Conservation (phyloP, 2,113 vertebrate genomes). For the Daphoenositta chrysoptera region DNA sequence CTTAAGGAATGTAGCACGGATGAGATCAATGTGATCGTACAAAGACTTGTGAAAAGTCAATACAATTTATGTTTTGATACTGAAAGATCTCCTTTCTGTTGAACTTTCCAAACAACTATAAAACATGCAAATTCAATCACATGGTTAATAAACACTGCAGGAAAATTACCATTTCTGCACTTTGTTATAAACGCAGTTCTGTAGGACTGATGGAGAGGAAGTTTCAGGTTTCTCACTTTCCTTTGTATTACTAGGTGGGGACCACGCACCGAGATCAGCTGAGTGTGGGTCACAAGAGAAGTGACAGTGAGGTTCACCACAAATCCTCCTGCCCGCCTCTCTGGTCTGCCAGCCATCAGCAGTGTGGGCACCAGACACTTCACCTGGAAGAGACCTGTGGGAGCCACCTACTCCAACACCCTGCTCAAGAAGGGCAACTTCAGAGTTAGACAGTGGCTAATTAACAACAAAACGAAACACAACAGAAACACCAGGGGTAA, state of each 20-base stretch:
- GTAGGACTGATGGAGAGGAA: background rate
- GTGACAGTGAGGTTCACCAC: background rate
- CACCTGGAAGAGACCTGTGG: background rate
- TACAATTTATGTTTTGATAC: background rate
- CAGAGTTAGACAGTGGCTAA: background rate
- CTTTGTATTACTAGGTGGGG: background rate
- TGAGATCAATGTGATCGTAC: background rate
- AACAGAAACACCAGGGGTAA: background rate
- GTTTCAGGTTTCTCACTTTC: slow-evolving; percentile 33
- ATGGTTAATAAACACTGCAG: background rate
- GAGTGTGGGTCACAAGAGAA: background rate
- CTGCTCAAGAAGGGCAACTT: background rate
- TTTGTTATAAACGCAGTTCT: background rate
- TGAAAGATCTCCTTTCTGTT: background rate
- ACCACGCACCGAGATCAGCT: background rate
- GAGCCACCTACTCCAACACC: background rate
- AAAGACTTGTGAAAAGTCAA: background rate
- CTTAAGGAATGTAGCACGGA: background rate
- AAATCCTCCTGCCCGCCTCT: background rate
- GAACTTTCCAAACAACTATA: background rate
- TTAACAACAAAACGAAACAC: background rate
- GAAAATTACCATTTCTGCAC: background rate
- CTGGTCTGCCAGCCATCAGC: background rate
- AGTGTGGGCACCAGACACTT: background rate
- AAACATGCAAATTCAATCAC: background rate